Base-by-base conservation (phyloP, 1,140 invertebrate genomes). In the Lerema accius region DNA sequence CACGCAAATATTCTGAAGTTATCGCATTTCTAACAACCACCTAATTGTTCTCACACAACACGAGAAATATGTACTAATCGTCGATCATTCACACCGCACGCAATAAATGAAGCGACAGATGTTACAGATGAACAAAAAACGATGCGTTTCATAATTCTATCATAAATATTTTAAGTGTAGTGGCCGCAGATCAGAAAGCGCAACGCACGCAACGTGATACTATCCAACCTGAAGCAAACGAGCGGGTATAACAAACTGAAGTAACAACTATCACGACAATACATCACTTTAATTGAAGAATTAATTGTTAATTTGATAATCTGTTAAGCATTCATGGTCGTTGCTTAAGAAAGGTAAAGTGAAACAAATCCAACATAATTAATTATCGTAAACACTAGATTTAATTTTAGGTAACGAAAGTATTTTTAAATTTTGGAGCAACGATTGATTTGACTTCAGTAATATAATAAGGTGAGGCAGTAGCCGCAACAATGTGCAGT, bases 161-260 rank as follows among this genome's bases (percentile, higher is more conserved):
- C 60, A 40, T 63, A 68, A 67, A 67, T 61, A 59, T 59, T 59
- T 59, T 59, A 59, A 61, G 50, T 67, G 59, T 46, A 63, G 53
- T 50, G 55, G 43, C 35, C 16, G 66, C 67, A 28, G 73, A 42
- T 64, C 76, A 88, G 83, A 88, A 88, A 88, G 85, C 83, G 82
- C 63, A 46, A 78, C 82, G 58, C 76, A 82, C 81, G 80, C 80
- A 73, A 79, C 28, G 13, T 6, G 4, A 32, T 56, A 28, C 9
- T 19, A 17, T 9, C 11, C 35, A 39, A 13, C 11, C 17, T 51
- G 14, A 17, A 37, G 49, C 9, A 14, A 40, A 53, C 50, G 28
- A 32, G 7, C 28, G 9, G 2, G 19, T 23, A 23, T 3, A 3
- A 23, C 19, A 7, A 9, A 32, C 28, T 32, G 28, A 32, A 32